A percentile compares a stretch with the other conserved stretches of the same genome.
Conservation (phyloP, 2,113 vertebrate species). For the Corvus moneduloides region DNA sequence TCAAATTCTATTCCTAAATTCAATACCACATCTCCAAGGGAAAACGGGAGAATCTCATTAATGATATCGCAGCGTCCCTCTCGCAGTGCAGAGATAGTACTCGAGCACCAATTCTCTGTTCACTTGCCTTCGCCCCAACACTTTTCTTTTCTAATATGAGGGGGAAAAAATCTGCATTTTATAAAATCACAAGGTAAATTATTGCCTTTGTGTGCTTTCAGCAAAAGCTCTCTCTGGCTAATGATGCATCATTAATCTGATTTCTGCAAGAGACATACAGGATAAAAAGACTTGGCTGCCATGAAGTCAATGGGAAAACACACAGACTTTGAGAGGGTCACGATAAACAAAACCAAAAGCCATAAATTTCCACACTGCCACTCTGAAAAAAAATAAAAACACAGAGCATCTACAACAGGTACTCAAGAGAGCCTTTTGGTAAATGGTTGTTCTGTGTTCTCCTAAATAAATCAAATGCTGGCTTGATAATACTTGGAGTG, state of each 20-base stretch:
- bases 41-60: not conserved
- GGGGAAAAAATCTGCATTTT: not conserved
- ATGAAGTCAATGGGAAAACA: not conserved
- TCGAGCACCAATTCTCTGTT: not conserved
- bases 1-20: conserved; percentile 25
- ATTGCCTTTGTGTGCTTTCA: not conserved
- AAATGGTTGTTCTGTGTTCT: not conserved
- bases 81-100: fast-evolving
- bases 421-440: not conserved
- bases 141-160: not conserved
- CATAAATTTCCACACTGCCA: not conserved
- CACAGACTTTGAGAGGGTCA: not conserved
- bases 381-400: not conserved
- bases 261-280: not conserved
- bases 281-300: not conserved
- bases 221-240: not conserved
- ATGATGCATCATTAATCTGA: not conserved
- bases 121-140: not conserved
- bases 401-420: not conserved
- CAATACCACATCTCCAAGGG: not conserved
- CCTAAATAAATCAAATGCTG: not conserved
- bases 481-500: not conserved
- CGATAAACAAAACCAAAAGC: not conserved
- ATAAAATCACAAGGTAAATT: not conserved
- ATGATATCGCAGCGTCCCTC: not conserved